Base-by-base conservation (phyloP, 2,797 vertebrate species). In the Heteromormyrus szaboi region DNA sequence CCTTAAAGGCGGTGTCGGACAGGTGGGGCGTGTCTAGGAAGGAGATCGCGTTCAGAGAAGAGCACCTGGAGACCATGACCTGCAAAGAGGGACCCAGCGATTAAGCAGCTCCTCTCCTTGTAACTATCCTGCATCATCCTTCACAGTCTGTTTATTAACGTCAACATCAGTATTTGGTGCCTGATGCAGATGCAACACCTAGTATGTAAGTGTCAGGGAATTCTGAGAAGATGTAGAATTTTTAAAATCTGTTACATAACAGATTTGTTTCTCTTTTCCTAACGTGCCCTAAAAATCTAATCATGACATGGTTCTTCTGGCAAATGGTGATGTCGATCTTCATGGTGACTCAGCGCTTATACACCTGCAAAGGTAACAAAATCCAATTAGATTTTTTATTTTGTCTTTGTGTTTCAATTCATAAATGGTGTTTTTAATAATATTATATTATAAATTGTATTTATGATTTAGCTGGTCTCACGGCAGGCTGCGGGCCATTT, bases 11-110 rank as follows among this genome's bases (percentile, higher is more conserved):
- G 8, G 85, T 3, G 76, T 97, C 95, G 2, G 97, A 96, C 90
- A 97, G 93, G 91, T 95, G 94, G 25, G 94, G 94, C 0, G 95
- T 95, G 59, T 95, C 96, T 91, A 95, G 90, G 72, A 97, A 92
- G 89, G 96, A 94, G 88, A 97, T 79, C 8, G 93, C 93, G 6
- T 90, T 93, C 87, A 98, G 93, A 59, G 50, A 84, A 1, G 2
- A 90, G 92, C 95, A 97, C 90, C 94, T 96, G 90, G 95, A 91
- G 91, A 95, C 90, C 88, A 97, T 92, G 85, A 92, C 93, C 96
- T 98, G 95, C 29, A 65, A 76, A 85, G 46, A 76, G 33, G 41
- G 29, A 65, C 37, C 14, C 8, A 4, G 54, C 0, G 6, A 33
- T 14, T 48, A 44, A 48, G 37, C 25, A 44, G 59, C 19, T 50